phyloP scores from a whole-genome alignment of 2,888 invertebrate genomes.

The Tenodera sinensis region DNA sequence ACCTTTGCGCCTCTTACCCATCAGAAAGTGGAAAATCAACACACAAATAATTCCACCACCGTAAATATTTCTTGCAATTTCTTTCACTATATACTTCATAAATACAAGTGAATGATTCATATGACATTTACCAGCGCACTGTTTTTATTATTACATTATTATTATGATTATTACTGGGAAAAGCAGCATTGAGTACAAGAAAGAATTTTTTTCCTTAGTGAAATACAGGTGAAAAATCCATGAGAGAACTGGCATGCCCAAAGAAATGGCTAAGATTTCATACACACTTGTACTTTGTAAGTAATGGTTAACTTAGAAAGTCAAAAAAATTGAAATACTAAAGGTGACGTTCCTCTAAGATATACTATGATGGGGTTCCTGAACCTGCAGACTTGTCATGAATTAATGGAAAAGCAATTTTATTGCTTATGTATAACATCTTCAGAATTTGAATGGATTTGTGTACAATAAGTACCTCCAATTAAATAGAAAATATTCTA shows the following conservation, averaged over 20 bases:
- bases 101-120: conserved; percentile 4
- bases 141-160: background rate
- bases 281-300: conserved; percentile 9
- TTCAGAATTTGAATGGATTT: background rate
- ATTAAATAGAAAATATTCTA: background rate
- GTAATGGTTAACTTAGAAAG: conserved; percentile 6
- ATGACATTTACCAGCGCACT: conserved; percentile 8
- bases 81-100: conserved; percentile 14
- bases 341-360: background rate
- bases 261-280: conserved; percentile 10
- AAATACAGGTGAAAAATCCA: conserved; percentile 1
- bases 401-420: background rate
- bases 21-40: background rate
- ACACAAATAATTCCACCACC: conserved; percentile 10
- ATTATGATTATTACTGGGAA: background rate
- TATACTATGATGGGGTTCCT: background rate
- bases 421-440: background rate
- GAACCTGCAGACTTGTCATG: background rate
- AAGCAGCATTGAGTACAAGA: conserved; percentile 12
- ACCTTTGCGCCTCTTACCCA: background rate
- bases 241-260: conserved; percentile 5
- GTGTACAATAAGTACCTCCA: background rate
- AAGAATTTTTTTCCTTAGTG: background rate
- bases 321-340: background rate
- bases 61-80: conserved; percentile 9